Conservation (phyloP, 2,113 vertebrate genomes). For the Lycocorax pyrrhopterus region DNA sequence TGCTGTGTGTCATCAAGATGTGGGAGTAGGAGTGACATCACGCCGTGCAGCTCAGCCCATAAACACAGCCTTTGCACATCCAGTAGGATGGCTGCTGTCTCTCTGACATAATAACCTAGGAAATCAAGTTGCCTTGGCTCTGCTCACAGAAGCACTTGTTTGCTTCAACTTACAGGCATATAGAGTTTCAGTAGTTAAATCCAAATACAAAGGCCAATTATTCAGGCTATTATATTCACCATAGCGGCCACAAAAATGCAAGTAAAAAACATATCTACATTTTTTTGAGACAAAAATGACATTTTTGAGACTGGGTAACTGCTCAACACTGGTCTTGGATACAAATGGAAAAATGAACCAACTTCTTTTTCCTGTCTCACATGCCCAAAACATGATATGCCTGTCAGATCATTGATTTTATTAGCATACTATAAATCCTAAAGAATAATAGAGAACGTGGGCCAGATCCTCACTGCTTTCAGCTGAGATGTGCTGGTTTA, state of each 20-base stretch:
- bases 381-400: background rate
- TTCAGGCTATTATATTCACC: background rate
- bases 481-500: background rate
- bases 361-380: background rate
- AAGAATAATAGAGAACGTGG: background rate
- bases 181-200: background rate
- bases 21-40: background rate
- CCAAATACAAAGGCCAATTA: background rate
- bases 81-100: background rate
- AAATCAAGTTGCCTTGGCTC: background rate
- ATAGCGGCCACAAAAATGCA: background rate
- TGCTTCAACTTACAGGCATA: background rate
- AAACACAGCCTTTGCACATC: background rate
- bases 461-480: background rate
- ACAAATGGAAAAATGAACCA: background rate
- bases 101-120: background rate
- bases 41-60: background rate
- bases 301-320: background rate
- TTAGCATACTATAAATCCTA: background rate
- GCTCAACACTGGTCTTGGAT: background rate
- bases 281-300: background rate
- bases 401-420: background rate
- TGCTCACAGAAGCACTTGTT: background rate
- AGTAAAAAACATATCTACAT: background rate
- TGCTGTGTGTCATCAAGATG: fast-evolving